phyloP scores from a whole-genome alignment of 2,797 vertebrate species.

The Galagoides demidoff region DNA sequence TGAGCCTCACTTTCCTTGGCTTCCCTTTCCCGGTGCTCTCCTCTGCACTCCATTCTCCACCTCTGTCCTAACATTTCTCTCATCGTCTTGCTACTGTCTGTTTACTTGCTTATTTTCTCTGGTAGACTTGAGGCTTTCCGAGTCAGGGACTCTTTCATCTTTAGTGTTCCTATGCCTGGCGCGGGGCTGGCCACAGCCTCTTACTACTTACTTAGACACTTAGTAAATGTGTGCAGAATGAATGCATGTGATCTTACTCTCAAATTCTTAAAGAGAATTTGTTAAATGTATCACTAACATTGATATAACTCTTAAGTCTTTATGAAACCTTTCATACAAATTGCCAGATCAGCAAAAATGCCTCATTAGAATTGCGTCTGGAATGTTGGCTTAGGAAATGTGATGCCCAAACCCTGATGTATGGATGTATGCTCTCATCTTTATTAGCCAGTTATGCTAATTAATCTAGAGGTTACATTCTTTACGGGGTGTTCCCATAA shows the following conservation, averaged over 20 bases:
- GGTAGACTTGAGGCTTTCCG: neutral
- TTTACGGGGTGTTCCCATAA: conserved; percentile 3
- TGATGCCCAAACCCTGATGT: neutral
- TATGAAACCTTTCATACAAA: neutral
- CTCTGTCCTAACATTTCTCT: neutral
- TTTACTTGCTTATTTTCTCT: neutral
- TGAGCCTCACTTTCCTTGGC: neutral
- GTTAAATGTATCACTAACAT: conserved; percentile 16
- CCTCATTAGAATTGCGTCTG: neutral
- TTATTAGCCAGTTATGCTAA: conserved; percentile 22
- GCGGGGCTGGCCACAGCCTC: neutral
- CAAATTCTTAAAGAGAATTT: conserved; percentile 29
- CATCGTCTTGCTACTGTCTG: neutral
- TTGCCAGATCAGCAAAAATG: conserved; percentile 24
- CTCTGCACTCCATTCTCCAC: neutral
- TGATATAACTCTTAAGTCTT: neutral
- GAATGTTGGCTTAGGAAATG: conserved; percentile 39
- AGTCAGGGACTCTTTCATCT: neutral
- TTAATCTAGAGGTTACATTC: neutral
- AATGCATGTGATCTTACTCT: conserved; percentile 1
- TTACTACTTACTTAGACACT: neutral
- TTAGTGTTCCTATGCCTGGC: neutral
- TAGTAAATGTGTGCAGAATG: neutral
- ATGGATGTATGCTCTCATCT: neutral
- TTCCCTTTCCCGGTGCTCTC: neutral